phyloP scores from a whole-genome alignment of 1,140 invertebrate genomes.

The Limonius californicus region DNA sequence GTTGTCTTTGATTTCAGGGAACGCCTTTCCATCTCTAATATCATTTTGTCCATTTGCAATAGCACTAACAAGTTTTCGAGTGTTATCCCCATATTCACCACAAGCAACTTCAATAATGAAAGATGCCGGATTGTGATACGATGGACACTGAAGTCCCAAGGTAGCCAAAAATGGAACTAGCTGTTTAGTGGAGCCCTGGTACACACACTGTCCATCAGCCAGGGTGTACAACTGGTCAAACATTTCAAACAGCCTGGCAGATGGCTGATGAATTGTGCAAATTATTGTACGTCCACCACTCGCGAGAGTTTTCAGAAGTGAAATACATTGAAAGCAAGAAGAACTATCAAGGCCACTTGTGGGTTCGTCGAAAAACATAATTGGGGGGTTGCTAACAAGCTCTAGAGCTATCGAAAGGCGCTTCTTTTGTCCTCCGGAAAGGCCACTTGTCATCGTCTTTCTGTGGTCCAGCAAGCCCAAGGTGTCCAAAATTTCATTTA shows the following conservation, averaged over 20 bases:
- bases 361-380: slow-evolving; percentile 98
- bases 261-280: slow-evolving; percentile 97
- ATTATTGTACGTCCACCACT: slow-evolving; percentile 88
- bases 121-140: slow-evolving; percentile 95
- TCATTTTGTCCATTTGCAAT: slow-evolving; percentile 78
- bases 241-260: slow-evolving; percentile 93
- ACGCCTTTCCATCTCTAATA: slow-evolving; percentile 61
- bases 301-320: slow-evolving; percentile 81
- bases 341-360: slow-evolving; percentile 94
- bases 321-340: slow-evolving; percentile 91
- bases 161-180: slow-evolving; percentile 84
- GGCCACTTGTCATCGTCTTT: slow-evolving; percentile 82
- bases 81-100: slow-evolving; percentile 92
- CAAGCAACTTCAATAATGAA: slow-evolving; percentile 95
- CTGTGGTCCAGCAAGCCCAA: slow-evolving; percentile 81
- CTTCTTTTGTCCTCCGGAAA: slow-evolving; percentile 95
- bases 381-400: slow-evolving; percentile 90
- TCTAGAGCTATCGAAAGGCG: slow-evolving; percentile 94
- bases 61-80: slow-evolving; percentile 69
- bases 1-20: slow-evolving; percentile 63
- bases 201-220: slow-evolving; percentile 91
- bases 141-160: slow-evolving; percentile 81
- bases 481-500: slow-evolving; percentile 86
- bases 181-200: slow-evolving; percentile 80
- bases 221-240: slow-evolving; percentile 94